These are phyloP conservation scores for Apis mellifera DNA, from an alignment of 1,140 invertebrate species.

Conservation along the genomic window Amel_HAv3.1 CM009941.2:387501-388000, in stretches of 20 bases:
- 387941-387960: conserved; percentile 63
- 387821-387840: not conserved
- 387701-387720: conserved; percentile 45
- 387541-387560: conserved; percentile 66
- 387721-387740: not conserved
- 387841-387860: accelerated
- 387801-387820: not conserved
- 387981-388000: conserved; percentile 71
- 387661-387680: conserved; percentile 59
- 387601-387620: conserved; percentile 8
- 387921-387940: too few relatives aligned
- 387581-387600: not conserved
- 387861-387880: not conserved
- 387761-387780: conserved; percentile 22
- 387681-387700: conserved; percentile 61
- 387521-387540: conserved; percentile 43
- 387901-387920: conserved; percentile 81
- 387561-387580: not conserved
- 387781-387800: conserved; percentile 5
- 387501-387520: conserved; percentile 72
- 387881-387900: conserved; percentile 73
- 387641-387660: conserved; percentile 50
- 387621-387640: conserved; percentile 69
- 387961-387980: conserved; percentile 81
- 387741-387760: conserved; percentile 66